A percentile compares a stretch with the other conserved stretches of the same genome.
Conservation (phyloP, 2,113 vertebrate species). For the Lycocorax pyrrhopterus region DNA sequence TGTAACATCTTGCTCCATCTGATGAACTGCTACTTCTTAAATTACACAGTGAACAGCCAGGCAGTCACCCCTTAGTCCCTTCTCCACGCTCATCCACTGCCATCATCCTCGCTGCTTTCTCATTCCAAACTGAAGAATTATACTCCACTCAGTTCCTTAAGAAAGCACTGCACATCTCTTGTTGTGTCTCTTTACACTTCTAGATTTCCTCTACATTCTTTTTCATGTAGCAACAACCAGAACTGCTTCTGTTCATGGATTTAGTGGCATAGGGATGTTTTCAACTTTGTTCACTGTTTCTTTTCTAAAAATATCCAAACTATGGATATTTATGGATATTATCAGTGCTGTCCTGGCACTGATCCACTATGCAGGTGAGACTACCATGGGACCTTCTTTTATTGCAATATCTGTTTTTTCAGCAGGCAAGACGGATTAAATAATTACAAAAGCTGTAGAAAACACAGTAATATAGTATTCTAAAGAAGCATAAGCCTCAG, state of each 20-base stretch:
- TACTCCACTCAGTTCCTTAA: not conserved
- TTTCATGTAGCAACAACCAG: not conserved
- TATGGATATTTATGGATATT: no score
- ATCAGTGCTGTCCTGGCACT: not conserved
- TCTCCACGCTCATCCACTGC: not conserved
- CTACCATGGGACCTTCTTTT: not conserved
- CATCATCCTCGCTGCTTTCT: not conserved
- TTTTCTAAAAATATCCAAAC: not conserved
- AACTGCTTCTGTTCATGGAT: not conserved
- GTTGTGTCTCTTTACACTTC: rapidly evolving
- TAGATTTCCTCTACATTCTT: not conserved
- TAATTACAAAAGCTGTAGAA: not conserved
- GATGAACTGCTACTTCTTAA: not conserved
- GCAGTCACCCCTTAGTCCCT: not conserved
- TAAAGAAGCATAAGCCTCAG: not conserved
- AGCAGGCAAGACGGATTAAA: not conserved
- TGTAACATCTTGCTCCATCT: not conserved
- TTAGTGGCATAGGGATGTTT: not conserved
- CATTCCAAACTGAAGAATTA: not conserved
- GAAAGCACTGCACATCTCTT: not conserved
- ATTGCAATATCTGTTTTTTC: not conserved
- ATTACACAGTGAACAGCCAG: rapidly evolving
- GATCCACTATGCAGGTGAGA: not conserved
- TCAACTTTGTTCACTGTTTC: not conserved
- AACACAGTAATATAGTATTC: not conserved